phyloP scores from a whole-genome alignment of 2,113 vertebrate species.

The Poeciliopsis occidentalis region DNA sequence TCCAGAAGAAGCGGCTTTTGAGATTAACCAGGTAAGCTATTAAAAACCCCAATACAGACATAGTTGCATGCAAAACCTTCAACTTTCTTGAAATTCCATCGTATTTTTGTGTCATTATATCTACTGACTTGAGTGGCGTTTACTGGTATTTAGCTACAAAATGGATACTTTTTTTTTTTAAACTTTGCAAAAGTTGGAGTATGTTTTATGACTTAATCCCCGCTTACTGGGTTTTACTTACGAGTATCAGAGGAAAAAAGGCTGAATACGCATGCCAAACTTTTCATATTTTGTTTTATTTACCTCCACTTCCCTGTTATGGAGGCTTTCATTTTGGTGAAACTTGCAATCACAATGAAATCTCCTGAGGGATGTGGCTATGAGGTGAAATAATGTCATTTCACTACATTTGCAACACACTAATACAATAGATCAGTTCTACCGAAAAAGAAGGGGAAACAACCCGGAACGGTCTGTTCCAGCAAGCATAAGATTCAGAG shows the following conservation, averaged over 20 bases:
- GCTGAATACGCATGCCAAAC: neutral
- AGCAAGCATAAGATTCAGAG: neutral
- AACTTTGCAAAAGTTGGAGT: neutral
- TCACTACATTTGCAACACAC: neutral
- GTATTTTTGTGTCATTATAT: too few species aligned
- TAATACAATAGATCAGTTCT: too few species aligned
- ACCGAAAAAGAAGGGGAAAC: neutral
- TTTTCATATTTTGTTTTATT: neutral
- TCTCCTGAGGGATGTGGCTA: neutral
- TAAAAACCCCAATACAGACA: neutral
- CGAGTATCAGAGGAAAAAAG: neutral
- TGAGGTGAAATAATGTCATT: neutral
- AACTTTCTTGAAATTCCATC: too few species aligned
- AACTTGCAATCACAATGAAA: neutral
- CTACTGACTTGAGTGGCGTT: too few species aligned
- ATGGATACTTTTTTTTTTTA: too few species aligned
- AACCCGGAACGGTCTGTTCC: neutral
- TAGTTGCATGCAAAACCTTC: neutral
- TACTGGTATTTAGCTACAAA: too few species aligned
- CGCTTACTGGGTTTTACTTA: neutral
- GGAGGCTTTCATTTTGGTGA: too few species aligned
- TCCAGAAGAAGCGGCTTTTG: neutral
- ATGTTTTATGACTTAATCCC: neutral
- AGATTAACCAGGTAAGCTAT: neutral
- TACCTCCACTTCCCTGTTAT: neutral